These are phyloP conservation scores for Casuarius casuarius DNA, from an alignment of 2,113 vertebrate genomes.

Conservation along the genomic window DNA sequence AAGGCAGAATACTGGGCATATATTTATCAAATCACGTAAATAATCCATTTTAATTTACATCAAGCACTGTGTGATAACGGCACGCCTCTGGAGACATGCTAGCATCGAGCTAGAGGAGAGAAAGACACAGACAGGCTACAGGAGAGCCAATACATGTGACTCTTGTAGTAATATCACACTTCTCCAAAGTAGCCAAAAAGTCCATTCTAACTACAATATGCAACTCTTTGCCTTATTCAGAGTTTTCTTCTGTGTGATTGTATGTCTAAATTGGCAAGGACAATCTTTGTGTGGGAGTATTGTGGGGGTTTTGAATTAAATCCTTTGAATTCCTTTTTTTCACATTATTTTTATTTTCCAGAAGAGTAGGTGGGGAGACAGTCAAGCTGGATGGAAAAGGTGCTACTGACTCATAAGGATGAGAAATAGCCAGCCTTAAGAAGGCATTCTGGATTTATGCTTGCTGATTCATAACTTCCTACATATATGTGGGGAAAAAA, in stretches of 20 bases:
- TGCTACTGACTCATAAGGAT: conserved; percentile 75
- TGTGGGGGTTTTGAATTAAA: conserved; percentile 35
- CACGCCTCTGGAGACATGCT: neutral
- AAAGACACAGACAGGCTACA: neutral
- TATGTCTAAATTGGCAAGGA: conserved; percentile 41
- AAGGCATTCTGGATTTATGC: conserved; percentile 67
- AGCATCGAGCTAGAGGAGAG: neutral
- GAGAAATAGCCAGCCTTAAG: conserved; percentile 63
- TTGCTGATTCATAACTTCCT: conserved; percentile 82
- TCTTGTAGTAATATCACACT: neutral
- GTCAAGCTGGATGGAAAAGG: conserved; percentile 63
- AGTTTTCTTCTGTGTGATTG: conserved; percentile 1
- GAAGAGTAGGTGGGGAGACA: conserved; percentile 51
- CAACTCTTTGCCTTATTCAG: conserved; percentile 47
- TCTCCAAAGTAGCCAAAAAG: neutral
- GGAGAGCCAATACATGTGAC: neutral
- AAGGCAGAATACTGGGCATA: neutral
- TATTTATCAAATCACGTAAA: neutral
- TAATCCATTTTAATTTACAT: neutral
- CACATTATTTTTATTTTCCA: conserved; percentile 63
- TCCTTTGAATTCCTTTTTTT: conserved; percentile 44
- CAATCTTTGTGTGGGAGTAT: conserved; percentile 18
- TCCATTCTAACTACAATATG: neutral
- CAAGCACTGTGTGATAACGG: neutral
- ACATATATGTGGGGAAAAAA: conserved; percentile 62